Percentiles rank a stretch among this genome's conserved stretches.
Conservation (phyloP, 2,113 vertebrate species). For the Euleptes europaea region DNA sequence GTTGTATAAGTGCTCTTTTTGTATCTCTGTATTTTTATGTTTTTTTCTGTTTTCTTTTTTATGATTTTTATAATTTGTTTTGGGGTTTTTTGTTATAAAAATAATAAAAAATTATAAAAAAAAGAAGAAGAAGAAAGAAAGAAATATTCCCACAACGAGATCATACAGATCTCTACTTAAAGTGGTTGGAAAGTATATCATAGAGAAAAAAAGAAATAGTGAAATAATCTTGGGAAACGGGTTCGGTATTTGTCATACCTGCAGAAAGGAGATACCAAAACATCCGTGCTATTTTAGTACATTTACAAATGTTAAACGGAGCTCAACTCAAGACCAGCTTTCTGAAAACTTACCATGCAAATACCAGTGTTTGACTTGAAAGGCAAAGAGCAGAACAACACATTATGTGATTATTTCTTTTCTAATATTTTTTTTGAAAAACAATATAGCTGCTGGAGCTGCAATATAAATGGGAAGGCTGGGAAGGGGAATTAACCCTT, state of each 20-base stretch:
- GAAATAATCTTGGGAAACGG: neutral
- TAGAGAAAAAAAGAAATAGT: neutral
- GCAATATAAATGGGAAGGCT: too few relatives aligned
- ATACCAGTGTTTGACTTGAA: neutral
- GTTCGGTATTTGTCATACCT: neutral
- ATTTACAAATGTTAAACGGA: neutral
- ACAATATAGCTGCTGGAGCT: too few relatives aligned
- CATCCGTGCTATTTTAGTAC: conserved; percentile 11
- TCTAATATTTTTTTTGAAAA: too few relatives aligned
- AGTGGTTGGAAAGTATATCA: neutral
- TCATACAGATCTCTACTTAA: neutral
- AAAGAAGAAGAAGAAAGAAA: too few relatives aligned
- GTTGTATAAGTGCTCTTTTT: too few relatives aligned
- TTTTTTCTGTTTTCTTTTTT: too few relatives aligned
- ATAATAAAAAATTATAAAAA: too few relatives aligned
- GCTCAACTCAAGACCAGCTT: neutral
- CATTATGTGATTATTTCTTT: too few relatives aligned
- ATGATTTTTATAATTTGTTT: too few relatives aligned
- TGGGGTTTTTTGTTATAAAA: too few relatives aligned
- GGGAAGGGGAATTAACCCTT: too few relatives aligned
- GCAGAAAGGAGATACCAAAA: neutral
- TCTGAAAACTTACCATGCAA: neutral
- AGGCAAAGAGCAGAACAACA: neutral
- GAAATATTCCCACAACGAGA: neutral
- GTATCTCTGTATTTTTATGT: too few relatives aligned